Conservation (phyloP, 1,140 invertebrate species). For the Melitaea cinxia region DNA sequence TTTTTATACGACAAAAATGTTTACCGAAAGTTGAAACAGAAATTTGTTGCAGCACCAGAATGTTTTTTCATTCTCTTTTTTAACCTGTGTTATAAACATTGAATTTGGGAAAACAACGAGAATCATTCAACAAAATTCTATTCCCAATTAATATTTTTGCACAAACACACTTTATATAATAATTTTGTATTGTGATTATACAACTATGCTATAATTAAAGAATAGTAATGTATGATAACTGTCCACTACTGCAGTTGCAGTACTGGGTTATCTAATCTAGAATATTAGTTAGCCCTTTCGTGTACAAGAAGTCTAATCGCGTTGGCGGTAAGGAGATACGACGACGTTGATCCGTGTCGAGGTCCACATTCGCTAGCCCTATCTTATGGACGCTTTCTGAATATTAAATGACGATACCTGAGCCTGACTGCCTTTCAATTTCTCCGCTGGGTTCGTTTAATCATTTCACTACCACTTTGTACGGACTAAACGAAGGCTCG, state of each 20-base stretch:
- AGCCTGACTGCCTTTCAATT: slow-evolving; percentile 61
- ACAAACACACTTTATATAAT: too few relatives aligned
- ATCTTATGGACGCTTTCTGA: slow-evolving; percentile 63
- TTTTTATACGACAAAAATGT: too few relatives aligned
- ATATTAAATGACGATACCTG: slow-evolving; percentile 58
- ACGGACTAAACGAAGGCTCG: slow-evolving; percentile 35
- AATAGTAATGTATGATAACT: too few relatives aligned
- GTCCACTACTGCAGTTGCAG: neutral
- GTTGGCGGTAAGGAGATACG: slow-evolving; percentile 14
- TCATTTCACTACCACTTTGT: slow-evolving; percentile 39
- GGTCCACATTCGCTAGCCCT: slow-evolving; percentile 63
- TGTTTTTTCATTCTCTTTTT: too few relatives aligned
- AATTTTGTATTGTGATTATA: too few relatives aligned
- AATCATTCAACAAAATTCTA: too few relatives aligned
- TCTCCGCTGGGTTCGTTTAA: slow-evolving; percentile 44
- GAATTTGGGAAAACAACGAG: too few relatives aligned
- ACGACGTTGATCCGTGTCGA: slow-evolving; percentile 53
- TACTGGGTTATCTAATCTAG: neutral
- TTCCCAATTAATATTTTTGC: too few relatives aligned
- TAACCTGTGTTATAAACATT: too few relatives aligned
- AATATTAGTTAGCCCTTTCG: neutral
- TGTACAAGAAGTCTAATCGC: slow-evolving; percentile 3
- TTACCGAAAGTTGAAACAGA: too few relatives aligned
- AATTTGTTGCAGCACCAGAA: too few relatives aligned
- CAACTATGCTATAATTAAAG: too few relatives aligned